Evolutionary conservation across 2,888 invertebrate species (phyloP).

Genomic region (Hydrotaea cyrtoneurina): DNA sequence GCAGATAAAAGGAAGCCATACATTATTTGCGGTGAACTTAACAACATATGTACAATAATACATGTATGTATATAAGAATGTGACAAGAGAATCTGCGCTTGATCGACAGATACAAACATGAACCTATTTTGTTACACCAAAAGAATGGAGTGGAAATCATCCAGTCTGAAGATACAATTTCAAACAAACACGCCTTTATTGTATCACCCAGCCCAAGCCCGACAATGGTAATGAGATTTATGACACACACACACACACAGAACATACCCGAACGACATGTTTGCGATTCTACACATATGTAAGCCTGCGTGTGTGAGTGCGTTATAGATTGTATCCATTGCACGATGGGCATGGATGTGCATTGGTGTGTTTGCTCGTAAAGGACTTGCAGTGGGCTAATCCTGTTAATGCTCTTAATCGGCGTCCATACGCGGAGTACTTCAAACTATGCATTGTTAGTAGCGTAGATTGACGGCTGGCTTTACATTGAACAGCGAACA

Average conservation of each 20-base stretch:
- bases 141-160: slow-evolving; percentile 1
- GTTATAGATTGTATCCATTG: slow-evolving; percentile 1
- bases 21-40: no score
- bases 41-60: no score
- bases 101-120: background rate
- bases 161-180: slow-evolving; percentile 23
- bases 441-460: background rate
- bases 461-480: background rate
- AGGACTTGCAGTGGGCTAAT: slow-evolving; percentile 70
- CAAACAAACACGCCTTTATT: slow-evolving; percentile 19
- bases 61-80: background rate
- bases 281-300: slow-evolving; percentile 30
- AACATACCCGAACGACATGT: slow-evolving; percentile 51
- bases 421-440: slow-evolving; percentile 55
- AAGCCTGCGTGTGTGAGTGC: slow-evolving; percentile 30
- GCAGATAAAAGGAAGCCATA: no score
- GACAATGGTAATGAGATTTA: slow-evolving; percentile 76
- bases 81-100: background rate
- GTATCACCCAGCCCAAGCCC: slow-evolving; percentile 5
- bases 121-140: background rate
- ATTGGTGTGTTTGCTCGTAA: no score
- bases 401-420: slow-evolving; percentile 77
- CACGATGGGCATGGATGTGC: no score
- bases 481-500: background rate
- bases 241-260: no score